Evolutionary conservation across 2,113 vertebrate species (phyloP).

Genomic region (Dolichallabes microphthalmus): DNA sequence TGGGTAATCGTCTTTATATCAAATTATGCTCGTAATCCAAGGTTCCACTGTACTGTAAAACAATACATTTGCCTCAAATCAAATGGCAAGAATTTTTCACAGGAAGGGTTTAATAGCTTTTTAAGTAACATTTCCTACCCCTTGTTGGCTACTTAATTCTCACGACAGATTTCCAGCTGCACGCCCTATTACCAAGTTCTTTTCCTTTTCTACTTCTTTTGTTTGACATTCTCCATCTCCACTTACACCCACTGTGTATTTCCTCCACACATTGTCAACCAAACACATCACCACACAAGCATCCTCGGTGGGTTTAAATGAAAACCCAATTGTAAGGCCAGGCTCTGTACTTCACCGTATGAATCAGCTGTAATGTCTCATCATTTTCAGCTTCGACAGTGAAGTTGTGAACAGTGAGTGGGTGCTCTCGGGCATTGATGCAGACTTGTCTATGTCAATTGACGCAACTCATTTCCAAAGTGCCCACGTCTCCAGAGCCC

Average conservation of each 20-base stretch:
- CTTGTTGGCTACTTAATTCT: background rate
- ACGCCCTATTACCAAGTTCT: background rate
- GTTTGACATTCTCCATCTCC: conserved; percentile 1
- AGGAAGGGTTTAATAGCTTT: conserved; percentile 1
- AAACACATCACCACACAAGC: background rate
- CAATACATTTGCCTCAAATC: background rate
- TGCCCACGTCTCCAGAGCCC: conserved; percentile 24
- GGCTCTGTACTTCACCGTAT: background rate
- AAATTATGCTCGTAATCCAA: too few relatives aligned
- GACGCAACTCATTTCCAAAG: conserved; percentile 29
- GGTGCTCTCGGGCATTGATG: background rate
- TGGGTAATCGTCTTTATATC: too few relatives aligned
- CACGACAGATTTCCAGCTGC: conserved; percentile 7
- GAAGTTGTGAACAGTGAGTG: background rate
- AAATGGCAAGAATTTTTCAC: background rate
- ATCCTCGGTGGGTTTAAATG: background rate
- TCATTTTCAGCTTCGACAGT: background rate
- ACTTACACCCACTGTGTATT: conserved; percentile 1
- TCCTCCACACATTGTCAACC: background rate
- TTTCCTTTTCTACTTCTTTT: background rate
- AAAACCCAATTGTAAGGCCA: conserved; percentile 1
- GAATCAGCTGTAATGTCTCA: conserved; percentile 12
- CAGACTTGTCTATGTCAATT: conserved; percentile 31
- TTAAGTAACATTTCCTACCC: background rate
- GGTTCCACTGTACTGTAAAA: background rate